A percentile compares a stretch with the other conserved stretches of the same genome.
Evolutionary conservation across 2,113 vertebrate species (phyloP).

Genomic region (Pteropus alecto): DNA sequence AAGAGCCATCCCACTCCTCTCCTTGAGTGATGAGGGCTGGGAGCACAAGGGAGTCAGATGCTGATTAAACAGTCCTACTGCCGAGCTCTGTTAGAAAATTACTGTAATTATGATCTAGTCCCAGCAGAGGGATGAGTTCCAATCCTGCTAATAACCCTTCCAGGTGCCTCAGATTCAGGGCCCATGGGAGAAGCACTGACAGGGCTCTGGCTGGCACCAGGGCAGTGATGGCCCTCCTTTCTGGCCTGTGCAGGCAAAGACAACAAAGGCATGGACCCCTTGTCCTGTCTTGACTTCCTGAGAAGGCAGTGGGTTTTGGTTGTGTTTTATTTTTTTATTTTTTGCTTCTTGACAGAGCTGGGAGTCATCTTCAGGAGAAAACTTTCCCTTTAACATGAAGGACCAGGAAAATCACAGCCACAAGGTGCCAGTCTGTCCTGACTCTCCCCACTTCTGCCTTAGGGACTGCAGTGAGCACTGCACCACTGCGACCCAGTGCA

Average conservation of each 20-base stretch:
- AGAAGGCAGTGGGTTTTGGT: neutral
- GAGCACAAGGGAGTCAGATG: constrained; percentile 70
- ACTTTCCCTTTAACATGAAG: neutral
- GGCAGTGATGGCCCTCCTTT: neutral
- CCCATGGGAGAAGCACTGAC: constrained; percentile 46
- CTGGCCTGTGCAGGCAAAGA: neutral
- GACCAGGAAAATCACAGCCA: neutral
- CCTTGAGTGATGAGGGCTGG: constrained; percentile 78
- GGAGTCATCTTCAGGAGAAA: constrained; percentile 35
- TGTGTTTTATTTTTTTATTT: neutral
- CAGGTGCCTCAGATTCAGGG: constrained; percentile 72
- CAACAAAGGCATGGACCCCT: neutral
- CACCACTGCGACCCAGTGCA: neutral
- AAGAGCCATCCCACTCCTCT: constrained; percentile 77
- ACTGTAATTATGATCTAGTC: constrained; percentile 81
- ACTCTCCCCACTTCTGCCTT: neutral
- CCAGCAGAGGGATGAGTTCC: constrained; percentile 80
- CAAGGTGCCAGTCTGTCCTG: neutral
- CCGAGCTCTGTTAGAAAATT: constrained; percentile 79
- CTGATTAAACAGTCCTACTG: constrained; percentile 78
- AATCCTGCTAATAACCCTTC: constrained; percentile 80
- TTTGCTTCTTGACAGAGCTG: constrained; percentile 42
- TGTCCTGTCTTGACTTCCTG: neutral
- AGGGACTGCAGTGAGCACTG: neutral
- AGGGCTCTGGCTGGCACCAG: constrained; percentile 34